These are phyloP conservation scores for Luehdorfia chinensis DNA, from an alignment of 1,140 invertebrate species.

Conservation along the genomic window DNA sequence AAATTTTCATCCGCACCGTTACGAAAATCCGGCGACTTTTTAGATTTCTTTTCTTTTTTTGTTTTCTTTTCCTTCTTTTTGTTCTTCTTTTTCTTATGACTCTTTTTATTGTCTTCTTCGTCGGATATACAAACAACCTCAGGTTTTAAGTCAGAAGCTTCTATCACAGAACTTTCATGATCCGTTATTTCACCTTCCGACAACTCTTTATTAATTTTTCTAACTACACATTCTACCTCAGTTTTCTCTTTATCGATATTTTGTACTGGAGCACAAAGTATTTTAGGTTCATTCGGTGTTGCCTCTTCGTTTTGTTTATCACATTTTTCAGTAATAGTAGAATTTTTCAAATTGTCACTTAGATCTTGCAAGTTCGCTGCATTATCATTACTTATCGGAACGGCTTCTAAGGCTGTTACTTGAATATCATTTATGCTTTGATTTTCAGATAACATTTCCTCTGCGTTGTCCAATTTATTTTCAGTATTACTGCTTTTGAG, in stretches of 20 bases:
- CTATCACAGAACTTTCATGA: slow-evolving; percentile 36
- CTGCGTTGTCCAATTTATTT: too few species aligned
- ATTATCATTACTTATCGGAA: too few species aligned
- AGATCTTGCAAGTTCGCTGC: too few species aligned
- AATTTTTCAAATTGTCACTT: too few species aligned
- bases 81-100: slow-evolving; percentile 31
- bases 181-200: slow-evolving; percentile 57
- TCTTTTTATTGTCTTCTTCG: slow-evolving; percentile 34
- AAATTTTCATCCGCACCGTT: slow-evolving; percentile 53
- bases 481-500: too few species aligned
- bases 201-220: slow-evolving; percentile 27
- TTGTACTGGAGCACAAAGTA: too few species aligned
- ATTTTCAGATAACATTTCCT: too few species aligned
- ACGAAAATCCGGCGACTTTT: slow-evolving; percentile 57
- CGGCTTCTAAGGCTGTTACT: too few species aligned
- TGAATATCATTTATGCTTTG: too few species aligned
- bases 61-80: slow-evolving; percentile 54
- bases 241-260: too few species aligned
- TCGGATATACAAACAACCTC: slow-evolving; percentile 54
- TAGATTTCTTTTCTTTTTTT: slow-evolving; percentile 49
- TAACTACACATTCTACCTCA: too few species aligned
- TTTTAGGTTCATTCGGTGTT: slow-evolving; percentile 18
- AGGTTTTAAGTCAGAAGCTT: slow-evolving; percentile 30
- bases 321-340: slow-evolving; percentile 7
- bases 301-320: slow-evolving; percentile 3